Evolutionary conservation across 2,888 invertebrate genomes (phyloP), one percentile per base, ranked within the genome.

Genomic region (Baccha elongata): DNA sequence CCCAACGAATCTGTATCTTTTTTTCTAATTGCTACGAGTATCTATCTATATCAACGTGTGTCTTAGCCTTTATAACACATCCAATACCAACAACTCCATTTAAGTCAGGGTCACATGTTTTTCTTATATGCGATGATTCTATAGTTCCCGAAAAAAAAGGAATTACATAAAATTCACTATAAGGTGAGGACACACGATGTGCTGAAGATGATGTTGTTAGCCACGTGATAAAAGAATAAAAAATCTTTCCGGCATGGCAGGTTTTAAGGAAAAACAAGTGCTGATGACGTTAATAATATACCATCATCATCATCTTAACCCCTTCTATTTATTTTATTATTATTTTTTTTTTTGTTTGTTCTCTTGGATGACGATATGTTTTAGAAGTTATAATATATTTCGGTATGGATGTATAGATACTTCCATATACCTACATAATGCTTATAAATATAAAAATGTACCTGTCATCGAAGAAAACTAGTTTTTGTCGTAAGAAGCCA

Each of bases 251-350:
- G 44, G 29, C 29, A 42, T 3, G 19, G 29, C 19, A 44, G 29
- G 42, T 60, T 60, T 44, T 21, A 10, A 44, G n/a, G n/a, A 44
- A 60, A n/a, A 42, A 60, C 42, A 60, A 44, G 42, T 60, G 60
- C 44, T 71, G 75, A 46, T 75, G 69, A 50, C 74, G 52, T 74
- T 74, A 80, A 68, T 74, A 62, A 37, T 68, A 73, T 69, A 32
- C 74, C 17, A 62, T 21, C n/a, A 17, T 10, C 26, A 23, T 21
- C 50, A 50, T 50, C 50, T 19, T 40, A 23, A 55, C 58, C 37
- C 40, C 58, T 58, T 40, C 44, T 37, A 37, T 37, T 37, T 37
- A 13, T 37, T 8, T 19, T 19, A 1, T 35, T 1, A 35, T 52
- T 52, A n/a, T n/a, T 19, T 52, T 11, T 10, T 10, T 19, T 52